These are phyloP conservation scores for Marronus borbonicus DNA, from an alignment of 2,888 invertebrate species.

Conservation along the genomic window DNA sequence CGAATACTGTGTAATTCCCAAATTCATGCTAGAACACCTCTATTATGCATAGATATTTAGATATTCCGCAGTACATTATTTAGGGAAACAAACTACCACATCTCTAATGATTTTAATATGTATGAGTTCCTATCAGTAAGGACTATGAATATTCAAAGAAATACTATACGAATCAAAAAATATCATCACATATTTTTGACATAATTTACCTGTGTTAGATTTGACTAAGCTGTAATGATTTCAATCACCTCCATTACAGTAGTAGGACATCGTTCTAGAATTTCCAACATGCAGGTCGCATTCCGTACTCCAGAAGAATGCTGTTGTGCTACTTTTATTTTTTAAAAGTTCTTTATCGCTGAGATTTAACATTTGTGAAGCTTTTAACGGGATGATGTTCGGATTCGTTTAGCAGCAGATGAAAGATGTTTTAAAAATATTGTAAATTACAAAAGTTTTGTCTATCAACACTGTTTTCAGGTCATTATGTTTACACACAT, in stretches of 20 bases:
- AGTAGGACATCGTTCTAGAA: background rate
- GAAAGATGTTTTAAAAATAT: conserved; percentile 39
- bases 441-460: conserved; percentile 10
- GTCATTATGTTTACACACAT: background rate
- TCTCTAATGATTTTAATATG: too few species aligned
- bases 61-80: too few species aligned
- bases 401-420: background rate
- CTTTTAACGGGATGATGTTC: conserved; percentile 13
- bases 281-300: conserved; percentile 18
- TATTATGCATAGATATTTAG: too few species aligned
- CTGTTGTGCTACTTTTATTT: conserved; percentile 4
- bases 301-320: conserved; percentile 3
- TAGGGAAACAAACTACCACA: too few species aligned
- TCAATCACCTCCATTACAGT: background rate
- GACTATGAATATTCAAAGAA: too few species aligned
- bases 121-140: too few species aligned
- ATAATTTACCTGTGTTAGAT: background rate
- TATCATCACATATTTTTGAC: too few species aligned
- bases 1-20: too few species aligned
- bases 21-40: too few species aligned
- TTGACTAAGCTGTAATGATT: background rate
- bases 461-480: conserved; percentile 3
- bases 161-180: too few species aligned
- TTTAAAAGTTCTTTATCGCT: conserved; percentile 2
- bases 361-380: conserved; percentile 29